A percentile compares a stretch with the other conserved stretches of the same genome.
Conservation (phyloP, 2,888 invertebrate species). For the Sesia apiformis region DNA sequence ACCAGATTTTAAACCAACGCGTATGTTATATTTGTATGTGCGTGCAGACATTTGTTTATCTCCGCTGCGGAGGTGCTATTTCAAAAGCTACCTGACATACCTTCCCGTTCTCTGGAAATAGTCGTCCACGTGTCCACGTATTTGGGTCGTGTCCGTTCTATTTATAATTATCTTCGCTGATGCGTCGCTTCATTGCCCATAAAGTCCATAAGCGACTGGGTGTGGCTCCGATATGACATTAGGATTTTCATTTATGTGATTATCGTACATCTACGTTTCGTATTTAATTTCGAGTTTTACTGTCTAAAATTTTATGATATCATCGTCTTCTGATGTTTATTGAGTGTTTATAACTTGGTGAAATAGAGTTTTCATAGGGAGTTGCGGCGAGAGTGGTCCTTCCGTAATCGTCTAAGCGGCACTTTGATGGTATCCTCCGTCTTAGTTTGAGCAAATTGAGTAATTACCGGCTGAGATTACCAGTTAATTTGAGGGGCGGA, state of each 20-base stretch:
- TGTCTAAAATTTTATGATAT: background rate
- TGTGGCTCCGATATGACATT: slow-evolving; percentile 8
- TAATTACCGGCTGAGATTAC: slow-evolving; percentile 62
- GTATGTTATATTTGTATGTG: too few relatives aligned
- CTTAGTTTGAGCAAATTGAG: slow-evolving; percentile 48
- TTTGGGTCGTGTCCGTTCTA: slow-evolving; percentile 56
- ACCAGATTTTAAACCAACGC: too few relatives aligned
- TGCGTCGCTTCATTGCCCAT: slow-evolving; percentile 41
- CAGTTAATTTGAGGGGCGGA: slow-evolving; percentile 45
- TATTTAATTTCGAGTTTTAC: slow-evolving; percentile 1
- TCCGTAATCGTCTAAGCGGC: slow-evolving; percentile 34
- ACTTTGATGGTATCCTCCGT: slow-evolving; percentile 48
- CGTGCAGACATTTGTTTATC: slow-evolving; percentile 7
- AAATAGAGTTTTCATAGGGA: too few relatives aligned
- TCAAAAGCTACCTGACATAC: slow-evolving; percentile 54
- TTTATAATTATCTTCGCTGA: slow-evolving; percentile 59
- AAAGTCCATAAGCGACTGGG: slow-evolving; percentile 11
- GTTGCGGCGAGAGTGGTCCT: slow-evolving; percentile 19
- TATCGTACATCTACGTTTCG: slow-evolving; percentile 6
- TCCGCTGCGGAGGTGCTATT: slow-evolving; percentile 29
- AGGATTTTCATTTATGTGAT: slow-evolving; percentile 3
- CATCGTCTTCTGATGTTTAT: background rate
- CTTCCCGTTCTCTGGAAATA: slow-evolving; percentile 54
- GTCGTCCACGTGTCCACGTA: slow-evolving; percentile 49
- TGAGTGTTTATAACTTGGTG: background rate